These are phyloP conservation scores for Nasua narica DNA, from an alignment of 2,797 vertebrate species.

Conservation along the genomic window DNA sequence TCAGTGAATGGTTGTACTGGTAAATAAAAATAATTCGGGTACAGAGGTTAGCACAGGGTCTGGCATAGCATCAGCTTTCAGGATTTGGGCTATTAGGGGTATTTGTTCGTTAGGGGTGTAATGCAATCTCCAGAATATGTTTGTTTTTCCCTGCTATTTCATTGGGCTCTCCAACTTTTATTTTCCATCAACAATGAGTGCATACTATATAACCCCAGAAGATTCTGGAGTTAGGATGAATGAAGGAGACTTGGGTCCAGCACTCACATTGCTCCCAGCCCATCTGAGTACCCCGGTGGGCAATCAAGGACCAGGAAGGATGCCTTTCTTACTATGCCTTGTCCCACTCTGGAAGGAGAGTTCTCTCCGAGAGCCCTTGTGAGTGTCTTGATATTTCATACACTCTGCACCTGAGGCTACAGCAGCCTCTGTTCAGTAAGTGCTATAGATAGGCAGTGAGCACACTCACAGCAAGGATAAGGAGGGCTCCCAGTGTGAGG, in stretches of 20 bases:
- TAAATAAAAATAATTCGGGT: neutral
- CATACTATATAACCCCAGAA: neutral
- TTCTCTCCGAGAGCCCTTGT: accelerated
- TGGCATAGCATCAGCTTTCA: neutral
- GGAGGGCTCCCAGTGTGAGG: neutral
- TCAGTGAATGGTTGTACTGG: neutral
- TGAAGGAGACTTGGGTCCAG: neutral
- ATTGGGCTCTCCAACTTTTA: neutral
- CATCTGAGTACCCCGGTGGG: neutral
- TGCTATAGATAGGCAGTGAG: neutral
- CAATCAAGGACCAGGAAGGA: neutral
- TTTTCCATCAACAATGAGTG: neutral
- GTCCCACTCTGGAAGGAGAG: neutral
- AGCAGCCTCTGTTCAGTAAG: neutral
- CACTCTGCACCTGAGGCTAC: accelerated
- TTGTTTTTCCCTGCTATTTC: neutral
- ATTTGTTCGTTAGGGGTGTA: neutral
- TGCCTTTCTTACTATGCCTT: neutral
- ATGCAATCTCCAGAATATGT: neutral
- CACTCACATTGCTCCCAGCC: neutral
- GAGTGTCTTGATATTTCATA: neutral
- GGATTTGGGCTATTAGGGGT: neutral
- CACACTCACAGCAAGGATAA: neutral
- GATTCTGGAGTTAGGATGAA: neutral
- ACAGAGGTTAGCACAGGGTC: neutral